Conservation (phyloP, 2,888 invertebrate species). For the Arctia plantaginis region DNA sequence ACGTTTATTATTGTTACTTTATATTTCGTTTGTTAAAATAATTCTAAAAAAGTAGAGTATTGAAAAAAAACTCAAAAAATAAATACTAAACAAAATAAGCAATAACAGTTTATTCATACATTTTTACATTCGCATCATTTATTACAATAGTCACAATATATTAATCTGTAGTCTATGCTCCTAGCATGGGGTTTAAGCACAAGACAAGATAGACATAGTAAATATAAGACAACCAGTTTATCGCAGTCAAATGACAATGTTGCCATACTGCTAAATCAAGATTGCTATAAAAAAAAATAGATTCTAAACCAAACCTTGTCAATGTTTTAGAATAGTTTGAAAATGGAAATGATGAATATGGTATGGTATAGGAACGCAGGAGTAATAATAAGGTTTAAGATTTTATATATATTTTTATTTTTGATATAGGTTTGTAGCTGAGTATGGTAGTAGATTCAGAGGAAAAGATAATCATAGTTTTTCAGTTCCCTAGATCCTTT, state of each 20-base stretch:
- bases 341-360: neutral
- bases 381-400: too few species aligned
- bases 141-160: slow-evolving; percentile 44
- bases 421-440: neutral
- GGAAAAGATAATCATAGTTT: too few species aligned
- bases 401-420: neutral
- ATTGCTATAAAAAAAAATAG: neutral
- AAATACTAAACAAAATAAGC: slow-evolving; percentile 25
- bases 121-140: slow-evolving; percentile 48
- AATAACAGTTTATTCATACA: slow-evolving; percentile 50
- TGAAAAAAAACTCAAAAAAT: neutral
- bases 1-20: too few species aligned
- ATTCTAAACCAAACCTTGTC: neutral
- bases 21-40: neutral
- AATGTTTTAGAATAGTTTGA: neutral
- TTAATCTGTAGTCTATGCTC: slow-evolving; percentile 28
- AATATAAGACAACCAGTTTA: neutral
- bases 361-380: too few species aligned
- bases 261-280: neutral
- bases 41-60: neutral
- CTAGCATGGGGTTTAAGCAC: slow-evolving; percentile 6
- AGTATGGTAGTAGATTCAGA: too few species aligned
- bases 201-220: neutral
- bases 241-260: neutral
- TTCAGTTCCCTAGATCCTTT: too few species aligned